Evolutionary conservation across 1,140 invertebrate genomes (phyloP).

Genomic region (Marisa cornuarietis): DNA sequence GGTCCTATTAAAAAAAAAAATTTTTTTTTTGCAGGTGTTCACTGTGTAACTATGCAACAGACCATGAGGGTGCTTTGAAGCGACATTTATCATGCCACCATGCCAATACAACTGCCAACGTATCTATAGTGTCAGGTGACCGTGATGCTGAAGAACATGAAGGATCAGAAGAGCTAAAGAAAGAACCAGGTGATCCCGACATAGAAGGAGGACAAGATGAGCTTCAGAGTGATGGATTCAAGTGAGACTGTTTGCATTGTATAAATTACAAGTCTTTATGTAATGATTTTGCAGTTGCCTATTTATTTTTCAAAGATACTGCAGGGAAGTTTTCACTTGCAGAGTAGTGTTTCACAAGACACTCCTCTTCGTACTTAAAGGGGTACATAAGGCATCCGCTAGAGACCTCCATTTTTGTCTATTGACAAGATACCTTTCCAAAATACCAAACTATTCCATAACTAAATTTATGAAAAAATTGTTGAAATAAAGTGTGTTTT

Average conservation of each 20-base stretch:
- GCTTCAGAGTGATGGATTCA: slow-evolving; percentile 18
- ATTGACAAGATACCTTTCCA: too few species aligned
- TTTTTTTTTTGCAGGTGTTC: slow-evolving; percentile 78
- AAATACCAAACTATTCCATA: too few species aligned
- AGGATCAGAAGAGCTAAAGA: background rate
- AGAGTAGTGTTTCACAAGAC: background rate
- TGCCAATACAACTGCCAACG: slow-evolving; percentile 36
- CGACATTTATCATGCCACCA: slow-evolving; percentile 82
- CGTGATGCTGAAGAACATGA: background rate
- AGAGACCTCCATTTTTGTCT: too few species aligned
- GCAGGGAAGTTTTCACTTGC: background rate
- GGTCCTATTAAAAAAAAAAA: background rate
- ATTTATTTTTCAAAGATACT: background rate
- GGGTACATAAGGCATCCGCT: too few species aligned
- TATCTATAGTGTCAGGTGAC: slow-evolving; percentile 14
- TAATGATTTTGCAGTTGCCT: background rate
- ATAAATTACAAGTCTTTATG: background rate
- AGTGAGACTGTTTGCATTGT: slow-evolving; percentile 3
- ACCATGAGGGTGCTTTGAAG: slow-evolving; percentile 90
- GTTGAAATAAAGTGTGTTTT: too few species aligned
- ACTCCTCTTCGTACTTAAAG: too few species aligned
- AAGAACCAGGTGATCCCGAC: background rate
- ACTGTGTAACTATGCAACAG: slow-evolving; percentile 89
- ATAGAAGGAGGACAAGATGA: slow-evolving; percentile 12
- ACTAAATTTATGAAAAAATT: too few species aligned